These are phyloP conservation scores for Malacosoma neustria DNA, from an alignment of 2,888 invertebrate species.

Conservation along the genomic window DNA sequence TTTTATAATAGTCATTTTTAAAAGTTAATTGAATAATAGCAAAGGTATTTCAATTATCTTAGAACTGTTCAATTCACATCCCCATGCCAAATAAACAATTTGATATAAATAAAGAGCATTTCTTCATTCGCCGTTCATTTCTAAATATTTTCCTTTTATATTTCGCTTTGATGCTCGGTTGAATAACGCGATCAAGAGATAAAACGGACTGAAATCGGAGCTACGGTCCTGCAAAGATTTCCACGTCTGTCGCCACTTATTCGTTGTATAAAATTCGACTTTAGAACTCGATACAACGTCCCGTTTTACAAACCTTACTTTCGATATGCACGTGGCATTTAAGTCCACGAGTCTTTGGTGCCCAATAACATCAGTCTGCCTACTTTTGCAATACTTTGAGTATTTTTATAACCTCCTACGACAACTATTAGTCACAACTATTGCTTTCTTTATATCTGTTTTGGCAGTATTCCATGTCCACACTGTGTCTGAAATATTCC, in stretches of 20 bases:
- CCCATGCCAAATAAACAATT: constrained; percentile 34
- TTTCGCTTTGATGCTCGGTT: constrained; percentile 65
- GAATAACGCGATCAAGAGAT: constrained; percentile 69
- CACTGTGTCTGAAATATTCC: constrained; percentile 20
- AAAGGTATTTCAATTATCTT: too few species aligned
- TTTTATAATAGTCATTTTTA: too few species aligned
- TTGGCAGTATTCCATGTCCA: constrained; percentile 29
- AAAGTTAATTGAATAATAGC: too few species aligned
- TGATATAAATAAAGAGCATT: constrained; percentile 48
- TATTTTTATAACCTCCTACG: constrained; percentile 29
- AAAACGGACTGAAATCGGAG: constrained; percentile 51
- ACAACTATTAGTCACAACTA: constrained; percentile 20
- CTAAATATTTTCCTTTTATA: constrained; percentile 52
- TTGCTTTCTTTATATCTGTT: constrained; percentile 22
- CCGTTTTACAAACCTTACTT: too few species aligned
- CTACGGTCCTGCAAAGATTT: constrained; percentile 39
- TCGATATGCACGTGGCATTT: too few species aligned
- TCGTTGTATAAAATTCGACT: neutral
- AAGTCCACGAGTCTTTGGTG: too few species aligned
- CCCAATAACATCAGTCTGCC: too few species aligned
- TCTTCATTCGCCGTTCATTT: constrained; percentile 26
- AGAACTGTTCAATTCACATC: too few species aligned
- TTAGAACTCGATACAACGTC: neutral
- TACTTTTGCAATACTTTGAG: constrained; percentile 9
- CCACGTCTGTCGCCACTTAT: constrained; percentile 21